Evolutionary conservation across 2,888 invertebrate species (phyloP), one percentile per base, ranked within the genome.

Genomic region (Ditylenchus weischeri): DNA sequence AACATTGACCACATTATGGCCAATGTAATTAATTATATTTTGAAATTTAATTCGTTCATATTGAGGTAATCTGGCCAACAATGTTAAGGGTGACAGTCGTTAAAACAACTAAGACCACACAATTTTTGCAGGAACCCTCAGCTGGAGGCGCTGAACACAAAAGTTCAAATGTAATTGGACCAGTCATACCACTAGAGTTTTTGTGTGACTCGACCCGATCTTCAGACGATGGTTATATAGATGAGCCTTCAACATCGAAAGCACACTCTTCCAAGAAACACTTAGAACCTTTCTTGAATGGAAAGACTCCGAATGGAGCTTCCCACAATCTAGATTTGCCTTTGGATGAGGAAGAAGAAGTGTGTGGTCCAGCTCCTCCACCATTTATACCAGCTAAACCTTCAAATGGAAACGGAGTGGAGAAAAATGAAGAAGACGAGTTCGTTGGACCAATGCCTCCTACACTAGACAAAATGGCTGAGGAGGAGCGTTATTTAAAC

Each of bases 401-500:
- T 21, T 54, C 54, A 1, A 54, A 54, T 29, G 54, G 23, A 2
- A 54, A 18, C n/a, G 54, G 54, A 23, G 54, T 54, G 35, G 36
- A 59, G 13, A 21, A 3, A 38, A 62, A 43, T 19, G 61, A 47
- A 19, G 69, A 69, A 7, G 68, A 68, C 7, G 59, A 70, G 18
- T 50, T 62, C 13, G 35, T 68, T 23, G 68, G 68, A 11, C 68
- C 68, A 23, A 61, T 60, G 47, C 69, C 60, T 23, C 69, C 68
- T 8, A 58, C 51, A 18, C 60, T 48, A 23, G 48, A 62, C 29
- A 54, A 38, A 38, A 60, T 50, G 21, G 69, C 68, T n/a, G 60
- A 69, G 13, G 68, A 68, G 35, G 43, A 68, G 18, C 69, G 68
- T 21, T 68, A 68, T n/a, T 49, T 69, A 38, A 35, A 59, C 36